Conservation (phyloP, 1,140 invertebrate species). For the Idris sp. region DNA sequence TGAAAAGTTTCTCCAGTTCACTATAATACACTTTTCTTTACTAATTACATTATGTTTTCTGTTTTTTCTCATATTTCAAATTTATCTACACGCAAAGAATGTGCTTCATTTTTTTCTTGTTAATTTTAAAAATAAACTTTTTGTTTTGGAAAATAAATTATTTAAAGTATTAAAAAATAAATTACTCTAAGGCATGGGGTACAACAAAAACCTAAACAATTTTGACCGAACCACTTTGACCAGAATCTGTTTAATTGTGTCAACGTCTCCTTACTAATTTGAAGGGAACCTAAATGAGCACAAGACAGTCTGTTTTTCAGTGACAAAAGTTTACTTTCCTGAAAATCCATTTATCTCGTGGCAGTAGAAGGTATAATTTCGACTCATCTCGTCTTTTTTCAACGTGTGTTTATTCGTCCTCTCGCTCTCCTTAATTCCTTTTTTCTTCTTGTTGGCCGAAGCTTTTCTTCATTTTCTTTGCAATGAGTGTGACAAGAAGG, state of each 20-base stretch:
- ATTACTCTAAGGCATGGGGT: too few species aligned
- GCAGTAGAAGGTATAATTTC: conserved; percentile 48
- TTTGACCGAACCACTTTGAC: neutral
- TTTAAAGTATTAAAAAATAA: too few species aligned
- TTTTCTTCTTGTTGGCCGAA: conserved; percentile 34
- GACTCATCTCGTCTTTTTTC: conserved; percentile 25
- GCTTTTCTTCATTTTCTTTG: conserved; percentile 47
- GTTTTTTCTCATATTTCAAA: too few species aligned
- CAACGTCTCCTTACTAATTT: conserved; percentile 33
- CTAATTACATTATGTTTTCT: too few species aligned
- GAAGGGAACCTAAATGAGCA: conserved; percentile 25
- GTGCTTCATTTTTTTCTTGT: too few species aligned
- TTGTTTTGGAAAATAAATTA: too few species aligned
- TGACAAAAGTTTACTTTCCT: conserved; percentile 46
- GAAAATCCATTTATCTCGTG: conserved; percentile 59
- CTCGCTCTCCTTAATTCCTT: conserved; percentile 28
- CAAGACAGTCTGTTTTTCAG: conserved; percentile 18
- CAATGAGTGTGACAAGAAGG: conserved; percentile 54
- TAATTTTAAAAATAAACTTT: too few species aligned
- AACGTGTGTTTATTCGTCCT: too few species aligned
- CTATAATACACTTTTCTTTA: too few species aligned
- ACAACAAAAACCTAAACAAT: neutral
- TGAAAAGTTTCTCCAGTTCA: too few species aligned
- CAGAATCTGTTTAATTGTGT: conserved; percentile 13
- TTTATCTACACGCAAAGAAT: too few species aligned